Evolutionary conservation across 2,113 vertebrate species (phyloP), one percentile per base, ranked within the genome.

Genomic region (Carlito syrichta): DNA sequence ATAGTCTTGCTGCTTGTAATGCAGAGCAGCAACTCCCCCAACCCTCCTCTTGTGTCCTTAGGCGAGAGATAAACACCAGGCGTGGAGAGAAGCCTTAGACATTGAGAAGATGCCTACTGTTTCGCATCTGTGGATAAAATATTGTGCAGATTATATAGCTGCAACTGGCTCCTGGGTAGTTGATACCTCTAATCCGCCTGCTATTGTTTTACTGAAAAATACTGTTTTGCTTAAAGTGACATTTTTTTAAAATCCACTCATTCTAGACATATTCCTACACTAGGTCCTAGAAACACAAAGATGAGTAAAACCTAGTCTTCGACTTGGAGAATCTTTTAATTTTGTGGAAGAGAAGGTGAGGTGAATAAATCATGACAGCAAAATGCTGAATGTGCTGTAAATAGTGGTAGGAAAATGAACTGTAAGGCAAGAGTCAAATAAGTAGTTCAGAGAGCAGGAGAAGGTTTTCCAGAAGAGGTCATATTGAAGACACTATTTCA

Each of bases 401-500:
- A 63, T 8, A 43, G 32, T 6, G 1, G 9, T 32, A 69, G 52
- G 60, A n/a, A 86, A 89, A 96, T 62, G 62, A 86, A 71, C 58
- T 50, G 0, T 45, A 5, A 9, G 48, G 56, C 48, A 62, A 82
- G 97, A 79, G 54, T 62, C 32, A 82, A 30, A 56, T 43, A 50
- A n/a, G 0, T 19, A 5, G 30, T 52, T 73, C 73, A 56, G 38
- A 78, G 62, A 74, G 19, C 71, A 90, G 25, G n/a, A 45, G 74
- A 85, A 63, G 11, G 1, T 78, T 87, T 35, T 82, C 27, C 56
- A 85, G 52, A 84, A 76, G 58, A 94, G 38, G 19, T 25, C 23
- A 79, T 43, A 11, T 40, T n/a, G 62, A 32, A 95, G 71, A 66
- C 32, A 82, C 63, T 78, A 25, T 87, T 88, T 82, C 62, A 92